These are phyloP conservation scores for Rhegmatorhina hoffmannsi DNA, from an alignment of 2,113 vertebrate species.

Conservation along the genomic window DNA sequence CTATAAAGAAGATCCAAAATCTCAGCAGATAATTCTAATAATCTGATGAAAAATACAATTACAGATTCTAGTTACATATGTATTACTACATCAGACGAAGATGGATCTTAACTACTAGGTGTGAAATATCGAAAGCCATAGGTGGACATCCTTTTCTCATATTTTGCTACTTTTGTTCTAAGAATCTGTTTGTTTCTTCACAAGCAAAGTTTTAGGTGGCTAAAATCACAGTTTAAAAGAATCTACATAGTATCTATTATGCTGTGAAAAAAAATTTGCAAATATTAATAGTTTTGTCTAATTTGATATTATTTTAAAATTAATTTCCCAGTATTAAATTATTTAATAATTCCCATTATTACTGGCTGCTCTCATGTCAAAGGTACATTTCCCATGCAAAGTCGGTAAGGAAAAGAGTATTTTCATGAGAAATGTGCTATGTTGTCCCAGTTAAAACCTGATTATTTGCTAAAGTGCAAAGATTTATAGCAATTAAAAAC, in stretches of 20 bases:
- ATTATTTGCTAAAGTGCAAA: not conserved
- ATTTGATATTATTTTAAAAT: not conserved
- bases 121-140: not conserved
- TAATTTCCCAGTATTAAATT: not conserved
- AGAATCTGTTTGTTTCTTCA: not conserved
- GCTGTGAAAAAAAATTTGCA: not conserved
- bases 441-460: not conserved
- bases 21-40: not conserved
- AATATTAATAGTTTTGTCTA: not conserved
- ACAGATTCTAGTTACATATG: not conserved
- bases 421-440: not conserved
- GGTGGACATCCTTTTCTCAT: not conserved
- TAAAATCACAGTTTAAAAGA: not conserved
- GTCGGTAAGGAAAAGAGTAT: not conserved
- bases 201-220: not conserved
- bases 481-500: not conserved
- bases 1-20: not conserved
- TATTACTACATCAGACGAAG: not conserved
- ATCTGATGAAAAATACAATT: not conserved
- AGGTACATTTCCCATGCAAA: not conserved
- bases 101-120: not conserved
- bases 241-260: not conserved
- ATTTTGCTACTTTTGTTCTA: not conserved
- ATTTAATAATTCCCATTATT: not conserved
- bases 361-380: not conserved